Percentiles rank a stretch among this genome's conserved stretches.
Conservation (phyloP, 1,140 invertebrate species). For the Anastrepha obliqua region DNA sequence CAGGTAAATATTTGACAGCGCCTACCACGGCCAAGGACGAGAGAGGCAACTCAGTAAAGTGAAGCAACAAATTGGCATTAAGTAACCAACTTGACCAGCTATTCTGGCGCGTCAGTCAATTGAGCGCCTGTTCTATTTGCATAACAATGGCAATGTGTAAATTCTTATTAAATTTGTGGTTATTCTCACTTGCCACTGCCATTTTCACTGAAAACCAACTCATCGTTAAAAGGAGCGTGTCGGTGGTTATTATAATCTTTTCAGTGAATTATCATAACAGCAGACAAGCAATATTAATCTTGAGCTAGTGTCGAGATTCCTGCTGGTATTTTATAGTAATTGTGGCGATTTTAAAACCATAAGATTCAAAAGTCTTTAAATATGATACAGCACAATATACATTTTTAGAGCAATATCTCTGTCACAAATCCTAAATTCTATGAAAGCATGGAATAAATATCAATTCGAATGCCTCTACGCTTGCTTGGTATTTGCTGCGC, state of each 20-base stretch:
- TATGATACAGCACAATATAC: no score
- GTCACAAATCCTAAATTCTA: no score
- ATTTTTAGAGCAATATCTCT: no score
- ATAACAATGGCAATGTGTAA: neutral
- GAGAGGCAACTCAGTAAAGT: neutral
- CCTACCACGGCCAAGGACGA: neutral
- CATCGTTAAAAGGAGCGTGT: neutral
- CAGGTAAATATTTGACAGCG: neutral
- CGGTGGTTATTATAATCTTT: neutral
- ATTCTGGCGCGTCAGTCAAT: neutral
- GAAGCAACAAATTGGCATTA: neutral
- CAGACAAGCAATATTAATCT: no score
- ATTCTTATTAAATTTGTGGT: neutral
- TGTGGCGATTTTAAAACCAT: no score
- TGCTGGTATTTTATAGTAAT: no score
- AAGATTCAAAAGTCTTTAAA: no score
- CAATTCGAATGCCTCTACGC: no score
- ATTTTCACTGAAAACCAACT: neutral
- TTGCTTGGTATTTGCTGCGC: no score
- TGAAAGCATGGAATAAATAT: no score
- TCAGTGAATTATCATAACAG: no score
- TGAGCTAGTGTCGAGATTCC: no score
- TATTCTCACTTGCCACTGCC: neutral
- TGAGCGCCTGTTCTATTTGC: neutral
- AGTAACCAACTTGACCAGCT: neutral